Evolutionary conservation across 2,888 invertebrate genomes (phyloP).

Genomic region (Colostygia pectinataria): DNA sequence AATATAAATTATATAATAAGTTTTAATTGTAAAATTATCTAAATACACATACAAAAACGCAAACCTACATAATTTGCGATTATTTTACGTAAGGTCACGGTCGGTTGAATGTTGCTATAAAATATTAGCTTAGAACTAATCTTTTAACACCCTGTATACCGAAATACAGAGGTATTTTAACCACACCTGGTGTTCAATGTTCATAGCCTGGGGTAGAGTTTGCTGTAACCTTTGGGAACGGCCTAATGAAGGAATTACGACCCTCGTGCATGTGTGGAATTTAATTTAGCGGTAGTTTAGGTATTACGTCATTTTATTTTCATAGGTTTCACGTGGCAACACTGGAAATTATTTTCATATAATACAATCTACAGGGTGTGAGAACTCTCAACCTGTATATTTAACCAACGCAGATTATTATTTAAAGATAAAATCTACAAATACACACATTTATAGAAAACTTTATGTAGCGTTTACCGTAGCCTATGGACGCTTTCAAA

Average conservation of each 20-base stretch:
- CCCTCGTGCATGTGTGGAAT: conserved; percentile 24
- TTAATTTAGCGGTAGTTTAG: conserved; percentile 26
- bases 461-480: too few relatives aligned
- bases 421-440: too few relatives aligned
- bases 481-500: too few relatives aligned
- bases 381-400: too few relatives aligned
- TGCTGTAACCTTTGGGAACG: conserved; percentile 28
- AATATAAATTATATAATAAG: too few relatives aligned
- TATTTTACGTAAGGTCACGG: too few relatives aligned
- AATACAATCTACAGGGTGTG: neutral
- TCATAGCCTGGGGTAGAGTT: conserved; percentile 39
- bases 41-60: too few relatives aligned
- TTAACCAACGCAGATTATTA: too few relatives aligned
- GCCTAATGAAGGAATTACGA: conserved; percentile 28
- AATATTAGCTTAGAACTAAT: neutral
- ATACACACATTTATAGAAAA: too few relatives aligned
- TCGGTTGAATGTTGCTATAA: too few relatives aligned
- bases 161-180: conserved; percentile 57
- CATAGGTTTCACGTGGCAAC: conserved; percentile 1
- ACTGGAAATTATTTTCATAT: neutral
- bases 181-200: conserved; percentile 53
- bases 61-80: too few relatives aligned
- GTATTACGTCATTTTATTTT: conserved; percentile 17
- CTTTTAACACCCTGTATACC: conserved; percentile 35
- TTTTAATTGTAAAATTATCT: too few relatives aligned